Evolutionary conservation across 2,113 vertebrate genomes (phyloP), one percentile per base, ranked within the genome.

Genomic region (Psephotus haematonotus): DNA sequence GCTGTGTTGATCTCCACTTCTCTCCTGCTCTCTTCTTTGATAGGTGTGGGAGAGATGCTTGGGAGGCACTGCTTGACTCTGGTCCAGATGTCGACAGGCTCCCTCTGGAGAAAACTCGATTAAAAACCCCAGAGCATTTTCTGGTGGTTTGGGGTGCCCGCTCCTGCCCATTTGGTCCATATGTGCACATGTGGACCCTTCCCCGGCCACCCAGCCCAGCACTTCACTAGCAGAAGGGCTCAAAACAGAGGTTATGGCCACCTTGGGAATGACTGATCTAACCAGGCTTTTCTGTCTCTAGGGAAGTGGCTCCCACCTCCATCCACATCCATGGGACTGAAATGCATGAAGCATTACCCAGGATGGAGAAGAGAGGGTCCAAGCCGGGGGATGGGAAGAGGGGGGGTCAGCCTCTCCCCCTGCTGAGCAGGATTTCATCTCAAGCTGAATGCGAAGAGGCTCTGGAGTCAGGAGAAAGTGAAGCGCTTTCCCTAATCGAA

Each of bases 401-500:
- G 52, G 11, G 6, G 5, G 12, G 2, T 25, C 28, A 1, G n/a
- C n/a, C 35, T 57, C 31, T 44, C 10, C 35, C 59, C 22, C 6
- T 2, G 2, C 82, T 11, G 13, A 77, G 65, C 2, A 8, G 86
- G 67, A 78, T 88, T 96, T 90, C 64, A 20, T 78, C 67, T 87
- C 18, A 13, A 69, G 92, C 92, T 67, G 88, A 88, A 86, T 57
- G 88, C 7, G 3, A 88, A 80, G 77, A 95, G 84, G 37, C 71
- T 93, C 74, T 50, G 86, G 83, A 79, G 83, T 68, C 2, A 2
- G 77, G 60, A 37, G 88, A 90, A 90, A 91, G 86, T 28, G 62
- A 95, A 97, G 72, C 0, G 7, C 59, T 95, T 60, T 95, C 84
- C 92, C 89, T 97, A 96, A 97, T 96, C 81, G 3, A 97, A 97